Evolutionary conservation across 2,797 vertebrate genomes (phyloP), one percentile per base, ranked within the genome.

Genomic region (Mycteria americana): DNA sequence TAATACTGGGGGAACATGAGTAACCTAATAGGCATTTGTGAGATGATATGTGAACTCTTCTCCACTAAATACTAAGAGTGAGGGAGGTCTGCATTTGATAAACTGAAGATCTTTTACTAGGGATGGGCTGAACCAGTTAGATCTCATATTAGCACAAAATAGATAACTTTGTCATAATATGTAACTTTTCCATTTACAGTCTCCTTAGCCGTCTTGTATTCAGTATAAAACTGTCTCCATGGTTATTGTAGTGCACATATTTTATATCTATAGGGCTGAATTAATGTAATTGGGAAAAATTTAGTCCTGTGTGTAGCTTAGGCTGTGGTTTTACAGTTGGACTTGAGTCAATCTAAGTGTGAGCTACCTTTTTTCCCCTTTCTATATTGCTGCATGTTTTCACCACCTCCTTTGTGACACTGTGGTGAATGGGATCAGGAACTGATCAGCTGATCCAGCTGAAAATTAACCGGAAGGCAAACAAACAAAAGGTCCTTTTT

Each of bases 401-500:
- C 62, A 69, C 57, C 90, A 78, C 65, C 85, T 92, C 83, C 93
- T 93, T 95, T 90, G 83, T 92, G 94, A 95, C 45, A 53, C n/a
- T 62, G 57, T 35, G 75, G 78, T 85, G 74, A 89, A 39, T 33
- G 3, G 74, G 65, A 94, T 93, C 93, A 91, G 64, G 73, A 95
- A 89, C 63, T 39, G 78, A 72, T 92, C 89, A 95, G 93, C 93
- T 93, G 94, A 90, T 90, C 53, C 88, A 95, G 83, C 69, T 95
- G 92, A 90, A 94, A 95, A 95, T 69, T 60, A 93, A 89, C 72
- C 5, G 33, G 83, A 81, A 95, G 83, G 65, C 92, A 88, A 81
- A 59, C 57, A 85, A 96, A 96, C 92, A 96, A 95, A 96, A 93
- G 85, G 14, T 75, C 85, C 85, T 68, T 96, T 95, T 94, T 84